A percentile compares a stretch with the other conserved stretches of the same genome.
Conservation (phyloP, 2,113 vertebrate species). For the Ancistrus triradiatus region DNA sequence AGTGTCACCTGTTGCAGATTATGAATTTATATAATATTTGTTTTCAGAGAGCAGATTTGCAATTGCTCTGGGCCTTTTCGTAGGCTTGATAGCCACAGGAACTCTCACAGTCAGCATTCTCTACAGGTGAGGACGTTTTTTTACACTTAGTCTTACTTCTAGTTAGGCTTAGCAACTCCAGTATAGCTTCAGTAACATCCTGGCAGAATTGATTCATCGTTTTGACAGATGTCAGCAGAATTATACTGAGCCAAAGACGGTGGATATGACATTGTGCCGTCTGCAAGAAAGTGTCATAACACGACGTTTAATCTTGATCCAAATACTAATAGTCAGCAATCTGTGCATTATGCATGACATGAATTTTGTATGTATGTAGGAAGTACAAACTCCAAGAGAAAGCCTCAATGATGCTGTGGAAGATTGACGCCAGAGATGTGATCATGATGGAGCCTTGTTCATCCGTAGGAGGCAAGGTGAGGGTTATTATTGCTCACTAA, state of each 20-base stretch:
- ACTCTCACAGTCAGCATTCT: constrained; percentile 27
- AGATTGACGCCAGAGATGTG: constrained; percentile 32
- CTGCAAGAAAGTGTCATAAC: too few relatives aligned
- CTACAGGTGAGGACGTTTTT: constrained; percentile 47
- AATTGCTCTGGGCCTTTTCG: constrained; percentile 36
- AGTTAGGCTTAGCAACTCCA: too few relatives aligned
- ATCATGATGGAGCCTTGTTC: constrained; percentile 26
- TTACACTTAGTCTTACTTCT: neutral
- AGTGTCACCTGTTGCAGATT: neutral
- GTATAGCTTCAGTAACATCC: too few relatives aligned
- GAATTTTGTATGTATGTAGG: too few relatives aligned
- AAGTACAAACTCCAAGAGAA: constrained; percentile 48
- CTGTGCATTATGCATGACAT: too few relatives aligned
- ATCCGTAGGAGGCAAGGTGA: constrained; percentile 21
- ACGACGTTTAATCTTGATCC: too few relatives aligned
- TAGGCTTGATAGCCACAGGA: constrained; percentile 29
- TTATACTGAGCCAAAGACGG: too few relatives aligned
- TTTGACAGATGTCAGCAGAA: too few relatives aligned
- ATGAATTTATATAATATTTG: constrained; percentile 17
- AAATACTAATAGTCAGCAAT: too few relatives aligned
- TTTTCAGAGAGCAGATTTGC: constrained; percentile 40
- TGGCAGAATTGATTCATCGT: too few relatives aligned
- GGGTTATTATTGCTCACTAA: too few relatives aligned
- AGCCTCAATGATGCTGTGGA: constrained; percentile 47
- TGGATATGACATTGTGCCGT: too few relatives aligned